These are phyloP conservation scores for Ancistrus triradiatus DNA, from an alignment of 2,113 vertebrate species.

Conservation along the genomic window DNA sequence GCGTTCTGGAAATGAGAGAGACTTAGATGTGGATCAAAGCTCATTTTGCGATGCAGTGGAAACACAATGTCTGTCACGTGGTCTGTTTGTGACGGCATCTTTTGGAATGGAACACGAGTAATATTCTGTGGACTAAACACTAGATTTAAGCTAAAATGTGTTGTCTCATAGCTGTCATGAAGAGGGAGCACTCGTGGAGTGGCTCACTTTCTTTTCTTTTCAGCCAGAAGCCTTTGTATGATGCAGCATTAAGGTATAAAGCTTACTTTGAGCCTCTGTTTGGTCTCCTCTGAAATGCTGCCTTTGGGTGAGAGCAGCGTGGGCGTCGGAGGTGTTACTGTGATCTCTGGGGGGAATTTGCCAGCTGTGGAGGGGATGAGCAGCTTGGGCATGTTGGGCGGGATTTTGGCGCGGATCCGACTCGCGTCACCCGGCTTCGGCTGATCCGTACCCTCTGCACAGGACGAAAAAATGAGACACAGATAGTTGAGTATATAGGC, in stretches of 20 bases:
- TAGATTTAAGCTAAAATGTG: no score
- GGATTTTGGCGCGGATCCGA: slow-evolving; percentile 80
- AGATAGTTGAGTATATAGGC: not conserved
- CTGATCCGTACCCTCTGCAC: slow-evolving; percentile 64
- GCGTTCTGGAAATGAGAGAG: slow-evolving; percentile 75
- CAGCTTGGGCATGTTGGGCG: slow-evolving; percentile 94
- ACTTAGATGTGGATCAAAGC: no score
- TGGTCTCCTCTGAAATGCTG: slow-evolving; percentile 98
- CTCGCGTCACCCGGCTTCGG: slow-evolving; percentile 73
- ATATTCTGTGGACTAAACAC: no score
- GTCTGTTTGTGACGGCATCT: not conserved
- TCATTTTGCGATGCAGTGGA: no score
- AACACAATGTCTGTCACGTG: not conserved
- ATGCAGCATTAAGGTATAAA: no score
- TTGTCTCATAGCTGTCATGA: no score
- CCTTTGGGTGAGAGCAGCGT: slow-evolving; percentile 96
- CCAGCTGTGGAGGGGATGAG: slow-evolving; percentile 87
- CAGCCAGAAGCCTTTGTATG: no score
- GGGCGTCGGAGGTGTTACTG: slow-evolving; percentile 94
- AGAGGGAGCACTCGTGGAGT: no score
- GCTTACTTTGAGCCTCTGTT: slow-evolving; percentile 92
- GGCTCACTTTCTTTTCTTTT: no score
- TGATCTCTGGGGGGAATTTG: slow-evolving; percentile 98
- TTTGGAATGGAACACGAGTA: no score
- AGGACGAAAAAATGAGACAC: slow-evolving; percentile 31